Evolutionary conservation across 23 tunicate species (phyloP), one percentile per base, ranked within the genome.

Genomic region (Pegea sp.): DNA sequence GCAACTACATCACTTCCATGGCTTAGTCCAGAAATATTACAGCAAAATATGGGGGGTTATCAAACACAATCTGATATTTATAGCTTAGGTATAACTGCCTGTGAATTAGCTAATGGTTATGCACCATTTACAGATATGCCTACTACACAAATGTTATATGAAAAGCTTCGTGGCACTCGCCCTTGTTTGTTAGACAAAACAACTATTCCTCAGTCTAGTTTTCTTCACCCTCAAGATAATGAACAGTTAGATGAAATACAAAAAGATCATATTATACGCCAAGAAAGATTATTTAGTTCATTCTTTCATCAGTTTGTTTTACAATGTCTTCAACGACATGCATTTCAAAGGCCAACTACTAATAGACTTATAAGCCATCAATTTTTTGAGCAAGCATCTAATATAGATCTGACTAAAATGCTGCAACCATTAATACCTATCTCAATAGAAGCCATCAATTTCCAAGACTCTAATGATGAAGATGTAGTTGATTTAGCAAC

Each of bases 101-200:
- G 93, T 60, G 93, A 81, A 57, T 70, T 81, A 21, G 93, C 78
- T 13, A 81, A 81, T 61, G 93, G 93, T 32, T 71, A 72, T 44
- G 81, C 93, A 22, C 93, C 93, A 11, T 81, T 81, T 52, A 72
- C 69, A 2, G 93, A 81, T 49, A 81, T 81, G 93, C 81, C 93
- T 4, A 66, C 66, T 43, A 72, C 93, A 48, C 81, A 72, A 81
- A 81, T 81, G 93, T 75, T 81, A 11, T 44, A 72, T 20, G 93
- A 66, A 23, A 81, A 81, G 65, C 44, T 81, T 29, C 63, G 67
- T 43, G 93, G 93, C 27, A 81, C 93, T 3, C 66, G 49, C 3
- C 93, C 93, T 0, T 81, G 64, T 59, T 20, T 81, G 46, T 33
- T 81, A 33, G 93, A 81, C 59, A 30, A 72, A 27, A 46, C 75